Base-by-base conservation (phyloP, 2,888 invertebrate genomes). In the Oscheius myriophilus region DNA sequence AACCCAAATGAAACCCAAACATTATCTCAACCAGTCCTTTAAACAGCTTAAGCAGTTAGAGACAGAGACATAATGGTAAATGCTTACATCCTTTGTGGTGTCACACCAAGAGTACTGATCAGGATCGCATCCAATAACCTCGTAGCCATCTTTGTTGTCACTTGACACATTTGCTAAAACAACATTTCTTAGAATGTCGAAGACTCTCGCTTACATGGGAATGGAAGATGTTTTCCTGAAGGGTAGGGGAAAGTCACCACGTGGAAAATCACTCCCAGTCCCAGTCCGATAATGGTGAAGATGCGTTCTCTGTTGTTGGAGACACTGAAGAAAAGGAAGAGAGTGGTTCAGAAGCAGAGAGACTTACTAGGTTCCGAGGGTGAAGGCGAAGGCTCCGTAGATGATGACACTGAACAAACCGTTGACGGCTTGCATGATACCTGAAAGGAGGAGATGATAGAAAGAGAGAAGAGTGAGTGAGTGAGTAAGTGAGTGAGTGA, bases 171-270 rank as follows among this genome's bases (percentile, higher is more conserved):
- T 49, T 49, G 2, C 21, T 49, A 9, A 49, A 18, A 16, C 45
- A 18, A 49, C 6, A 49, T 9, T 11, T 6, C 21, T 4, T 49
- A 9, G 11, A n/a, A 49, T 49, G 45, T n/a, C n/a, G n/a, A n/a
- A n/a, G n/a, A n/a, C n/a, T n/a, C n/a, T 6, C 33, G 9, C 33
- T 6, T 33, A 33, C 33, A 6, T 3, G 33, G 33, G 9, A 6
- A 33, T 6, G 33, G 33, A 3, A 33, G 33, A 33, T 33, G 33
- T 9, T 33, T 33, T 33, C 33, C 33, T 65, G 71, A 77, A 51
- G 77, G 77, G 33, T 70, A 77, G 4, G 77, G 77, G 64, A 64
- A 77, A 3, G 77, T 77, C n/a, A 70, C 73, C 12, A 77, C 61
- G 23, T 77, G 77, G 59, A 75, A 77, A 23, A 75, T 21, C n/a